Percentiles rank a stretch among this genome's conserved stretches.
Evolutionary conservation across 2,113 vertebrate species (phyloP).

Genomic region (Siniperca knerii): DNA sequence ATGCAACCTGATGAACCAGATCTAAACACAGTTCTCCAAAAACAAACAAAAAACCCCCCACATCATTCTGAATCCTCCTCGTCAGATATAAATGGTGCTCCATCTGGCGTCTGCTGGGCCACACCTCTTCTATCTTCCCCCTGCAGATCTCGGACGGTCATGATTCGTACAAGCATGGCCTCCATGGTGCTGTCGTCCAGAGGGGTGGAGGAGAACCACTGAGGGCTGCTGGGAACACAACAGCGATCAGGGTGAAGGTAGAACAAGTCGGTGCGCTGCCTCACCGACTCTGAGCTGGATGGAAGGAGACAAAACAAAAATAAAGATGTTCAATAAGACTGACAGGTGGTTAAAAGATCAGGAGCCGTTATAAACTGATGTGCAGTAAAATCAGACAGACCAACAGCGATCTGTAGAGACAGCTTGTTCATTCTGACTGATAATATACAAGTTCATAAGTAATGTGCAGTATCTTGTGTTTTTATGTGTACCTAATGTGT

Average conservation of each 20-base stretch:
- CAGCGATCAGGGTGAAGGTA: slow-evolving; percentile 91
- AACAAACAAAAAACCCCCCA: not conserved
- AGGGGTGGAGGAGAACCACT: slow-evolving; percentile 91
- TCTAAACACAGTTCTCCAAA: not conserved
- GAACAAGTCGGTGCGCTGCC: slow-evolving; percentile 89
- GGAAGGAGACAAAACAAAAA: not conserved
- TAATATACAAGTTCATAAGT: not conserved
- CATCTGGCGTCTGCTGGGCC: not conserved
- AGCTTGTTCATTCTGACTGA: not conserved
- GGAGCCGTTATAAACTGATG: too few relatives aligned
- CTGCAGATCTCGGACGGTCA: slow-evolving; percentile 90
- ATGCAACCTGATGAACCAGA: not conserved
- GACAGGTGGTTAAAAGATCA: not conserved
- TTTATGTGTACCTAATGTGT: too few relatives aligned
- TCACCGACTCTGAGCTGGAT: slow-evolving; percentile 89
- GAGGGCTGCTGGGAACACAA: slow-evolving; percentile 91
- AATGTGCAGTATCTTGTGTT: not conserved
- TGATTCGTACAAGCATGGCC: slow-evolving; percentile 91
- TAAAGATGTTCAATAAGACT: slow-evolving; percentile 35
- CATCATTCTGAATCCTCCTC: slow-evolving; percentile 8
- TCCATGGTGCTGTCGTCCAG: slow-evolving; percentile 90
- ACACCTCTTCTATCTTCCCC: slow-evolving; percentile 67
- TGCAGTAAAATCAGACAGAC: too few relatives aligned
- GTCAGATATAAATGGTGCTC: not conserved
- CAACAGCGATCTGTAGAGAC: not conserved